Conservation (phyloP, 2,888 invertebrate genomes). For the Scaptomyza cyrtandrae region DNA sequence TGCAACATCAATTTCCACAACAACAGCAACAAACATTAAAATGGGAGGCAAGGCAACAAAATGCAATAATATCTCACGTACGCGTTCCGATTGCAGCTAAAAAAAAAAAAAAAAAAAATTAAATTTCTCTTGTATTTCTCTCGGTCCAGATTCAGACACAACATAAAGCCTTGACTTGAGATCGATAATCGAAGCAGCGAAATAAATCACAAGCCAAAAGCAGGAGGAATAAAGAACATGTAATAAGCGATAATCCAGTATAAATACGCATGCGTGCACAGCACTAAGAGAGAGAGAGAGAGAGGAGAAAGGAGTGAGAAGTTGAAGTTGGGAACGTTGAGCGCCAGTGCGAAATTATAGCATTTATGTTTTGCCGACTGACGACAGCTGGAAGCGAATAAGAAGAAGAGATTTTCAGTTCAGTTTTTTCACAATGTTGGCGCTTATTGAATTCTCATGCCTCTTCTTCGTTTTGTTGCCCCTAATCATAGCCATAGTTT, state of each 20-base stretch:
- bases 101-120: neutral
- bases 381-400: conserved; percentile 32
- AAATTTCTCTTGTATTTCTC: conserved; percentile 7
- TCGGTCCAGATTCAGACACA: conserved; percentile 30
- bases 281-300: conserved; percentile 11
- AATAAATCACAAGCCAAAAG: conserved; percentile 59
- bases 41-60: conserved; percentile 28
- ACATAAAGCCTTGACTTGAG: conserved; percentile 24
- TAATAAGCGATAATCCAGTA: conserved; percentile 78
- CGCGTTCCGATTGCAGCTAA: conserved; percentile 52
- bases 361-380: conserved; percentile 52
- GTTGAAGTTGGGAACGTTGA: conserved; percentile 25
- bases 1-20: conserved; percentile 11
- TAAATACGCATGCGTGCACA: conserved; percentile 76
- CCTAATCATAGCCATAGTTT: conserved; percentile 44
- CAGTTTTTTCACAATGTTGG: conserved; percentile 19
- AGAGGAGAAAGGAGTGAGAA: neutral
- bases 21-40: conserved; percentile 34
- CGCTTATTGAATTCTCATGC: conserved; percentile 72
- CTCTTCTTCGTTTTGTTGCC: conserved; percentile 23
- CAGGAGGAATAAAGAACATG: conserved; percentile 47
- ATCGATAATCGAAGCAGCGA: conserved; percentile 64
- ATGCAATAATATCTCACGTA: conserved; percentile 71
- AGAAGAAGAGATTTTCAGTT: conserved; percentile 12
- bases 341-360: conserved; percentile 62